These are phyloP conservation scores for Gasterosteus nipponicus DNA, from an alignment of 2,113 vertebrate species.

Conservation along the genomic window DNA sequence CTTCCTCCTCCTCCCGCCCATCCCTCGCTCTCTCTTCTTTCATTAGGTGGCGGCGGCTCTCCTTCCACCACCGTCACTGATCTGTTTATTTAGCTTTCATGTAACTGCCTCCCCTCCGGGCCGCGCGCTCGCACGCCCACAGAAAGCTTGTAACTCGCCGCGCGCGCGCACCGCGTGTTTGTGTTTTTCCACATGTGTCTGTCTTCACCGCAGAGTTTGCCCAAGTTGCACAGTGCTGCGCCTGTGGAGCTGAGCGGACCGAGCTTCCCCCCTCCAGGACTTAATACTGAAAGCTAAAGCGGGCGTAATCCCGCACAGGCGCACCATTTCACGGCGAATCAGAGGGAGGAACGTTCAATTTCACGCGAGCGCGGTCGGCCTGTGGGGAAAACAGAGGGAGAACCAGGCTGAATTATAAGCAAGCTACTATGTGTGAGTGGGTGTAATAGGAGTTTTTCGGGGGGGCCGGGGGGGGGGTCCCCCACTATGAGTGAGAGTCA, in stretches of 20 bases:
- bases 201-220: conserved; percentile 52
- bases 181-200: conserved; percentile 48
- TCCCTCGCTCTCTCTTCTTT: conserved; percentile 34
- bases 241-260: conserved; percentile 30
- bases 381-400: conserved; percentile 54
- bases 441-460: conserved; percentile 12
- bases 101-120: conserved; percentile 59
- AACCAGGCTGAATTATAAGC: conserved; percentile 24
- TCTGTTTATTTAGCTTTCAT: conserved; percentile 70
- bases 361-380: conserved; percentile 69
- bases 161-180: no score
- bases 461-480: not conserved
- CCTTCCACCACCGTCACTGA: conserved; percentile 59
- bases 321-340: conserved; percentile 80
- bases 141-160: not conserved
- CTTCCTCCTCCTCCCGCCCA: conserved; percentile 43
- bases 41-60: conserved; percentile 42
- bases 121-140: conserved; percentile 8
- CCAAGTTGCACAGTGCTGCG: conserved; percentile 57
- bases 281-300: conserved; percentile 54
- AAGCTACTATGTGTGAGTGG: not conserved
- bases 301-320: conserved; percentile 75
- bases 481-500: conserved; percentile 19
- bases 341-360: conserved; percentile 77
- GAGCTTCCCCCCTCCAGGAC: conserved; percentile 40